Base-by-base conservation (phyloP, 2,888 invertebrate species). In the Arrhopalites spinosus region DNA sequence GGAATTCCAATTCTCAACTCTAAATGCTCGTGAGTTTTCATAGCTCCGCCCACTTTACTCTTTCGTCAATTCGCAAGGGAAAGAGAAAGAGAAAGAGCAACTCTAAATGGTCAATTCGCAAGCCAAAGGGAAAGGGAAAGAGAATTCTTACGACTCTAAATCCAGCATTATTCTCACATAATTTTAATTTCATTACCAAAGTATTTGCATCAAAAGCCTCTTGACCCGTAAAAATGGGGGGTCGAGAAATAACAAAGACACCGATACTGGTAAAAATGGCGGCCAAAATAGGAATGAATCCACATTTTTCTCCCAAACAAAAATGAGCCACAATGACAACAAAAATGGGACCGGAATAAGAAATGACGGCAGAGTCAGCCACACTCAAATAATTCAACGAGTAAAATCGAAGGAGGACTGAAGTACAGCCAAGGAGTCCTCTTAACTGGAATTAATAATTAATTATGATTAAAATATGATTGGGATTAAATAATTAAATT, bases 211-310 rank as follows among this genome's bases (percentile, higher is more conserved):
- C 63, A 53, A 69, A 69, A 3, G 45, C 3, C 17, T 29, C 56
- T 63, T 8, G 50, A 5, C 74, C 74, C 17, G 69, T 74, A 2
- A 74, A n/a, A 20, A 74, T 69, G n/a, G 74, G 74, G 36, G 74
- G 74, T 20, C 74, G 47, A 2, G 29, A 45, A 17, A 74, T 74
- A 7, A 74, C 50, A 61, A 68, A 45, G 11, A 74, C 63, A 1
- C 74, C 74, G 17, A 45, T 25, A 1, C 63, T 30, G 1, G 74
- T 74, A 5, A 74, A 17, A 1, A 74, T 45, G 15, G 74, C 74
- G 17, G 68, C n/a, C 7, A 68, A 13, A 5, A 74, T 36, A 2
- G 74, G 43, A 5, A 74, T 17, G 1, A 69, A 23, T 2, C 74
- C 74, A 29, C 74, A 74, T 50, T 69, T 74, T 45, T 74, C 74